Evolutionary conservation across 2,888 invertebrate genomes (phyloP), one percentile per base, ranked within the genome.

Genomic region (Gastracanthus pulcherrimus): DNA sequence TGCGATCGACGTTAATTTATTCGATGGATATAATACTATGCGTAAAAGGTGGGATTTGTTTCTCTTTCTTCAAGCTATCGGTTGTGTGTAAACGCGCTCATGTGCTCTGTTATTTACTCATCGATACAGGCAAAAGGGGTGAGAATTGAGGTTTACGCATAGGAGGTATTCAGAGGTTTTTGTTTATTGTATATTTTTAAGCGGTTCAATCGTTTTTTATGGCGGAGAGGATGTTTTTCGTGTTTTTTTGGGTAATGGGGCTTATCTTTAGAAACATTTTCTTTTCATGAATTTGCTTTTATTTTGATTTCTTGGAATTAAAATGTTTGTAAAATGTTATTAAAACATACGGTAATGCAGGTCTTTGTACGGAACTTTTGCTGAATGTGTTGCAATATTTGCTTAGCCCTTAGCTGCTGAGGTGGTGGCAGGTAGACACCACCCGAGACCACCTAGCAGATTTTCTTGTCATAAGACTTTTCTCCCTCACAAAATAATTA

Each of bases 1-100:
- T 55, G 38, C 19, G 64, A 70, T 72, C 41, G 66, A 16, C 31
- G 70, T 51, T 72, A 64, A 72, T 64, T 71, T 51, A 62, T 51
- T 78, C 31, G 41, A 78, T 71, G 38, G 55, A 72, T 69, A 36
- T 62, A n/a, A 72, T 55, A 29, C 62, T 71, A 48, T 64, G 64
- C 51, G 71, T 51, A 29, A 31, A 71, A 71, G 48, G 38, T 29
- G 58, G 31, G 38, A 11, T 34, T 70, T 19, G 45, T 70, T 16
- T 13, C 60, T 34, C 11, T 55, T 51, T 62, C 34, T 62, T 36
- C 6, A 36, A 4, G 3, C 62, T 31, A 51, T 34, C 60, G 34
- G 38, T 38, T 11, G 9, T 19, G 72, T 60, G 41, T 51, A 66
- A 64, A 36, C n/a, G 31, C 23, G 45, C 13, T 3, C n/a, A 45